These are phyloP conservation scores for Magallana nippona DNA, from an alignment of 2,888 invertebrate species.

Conservation along the genomic window DNA sequence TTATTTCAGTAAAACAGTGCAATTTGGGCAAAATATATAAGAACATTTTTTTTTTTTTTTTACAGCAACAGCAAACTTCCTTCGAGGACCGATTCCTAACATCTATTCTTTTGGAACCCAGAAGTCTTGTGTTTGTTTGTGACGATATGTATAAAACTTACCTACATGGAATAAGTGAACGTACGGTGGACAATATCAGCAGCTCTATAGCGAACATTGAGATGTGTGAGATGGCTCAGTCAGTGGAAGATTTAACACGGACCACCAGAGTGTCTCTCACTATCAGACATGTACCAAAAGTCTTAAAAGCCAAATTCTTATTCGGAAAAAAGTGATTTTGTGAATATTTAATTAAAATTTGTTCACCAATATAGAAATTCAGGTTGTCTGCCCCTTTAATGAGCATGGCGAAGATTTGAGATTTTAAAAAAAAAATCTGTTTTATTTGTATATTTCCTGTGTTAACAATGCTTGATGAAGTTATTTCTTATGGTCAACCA, in stretches of 20 bases:
- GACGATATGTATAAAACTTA: constrained; percentile 90
- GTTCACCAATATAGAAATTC: no score
- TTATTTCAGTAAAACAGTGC: no score
- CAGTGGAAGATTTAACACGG: constrained; percentile 84
- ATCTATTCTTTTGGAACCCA: constrained; percentile 90
- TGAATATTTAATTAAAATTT: no score
- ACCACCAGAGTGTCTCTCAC: constrained; percentile 92
- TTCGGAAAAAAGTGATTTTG: constrained; percentile 66
- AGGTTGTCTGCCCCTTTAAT: no score
- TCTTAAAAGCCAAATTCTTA: constrained; percentile 74
- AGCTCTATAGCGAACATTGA: constrained; percentile 81
- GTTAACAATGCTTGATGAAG: no score
- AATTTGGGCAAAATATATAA: no score
- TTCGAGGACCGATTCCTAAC: constrained; percentile 81
- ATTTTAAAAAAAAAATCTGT: no score
- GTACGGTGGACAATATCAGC: constrained; percentile 83
- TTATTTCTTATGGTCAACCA: no score
- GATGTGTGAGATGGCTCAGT: constrained; percentile 84
- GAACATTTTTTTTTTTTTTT: background rate
- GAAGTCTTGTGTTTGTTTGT: constrained; percentile 92
- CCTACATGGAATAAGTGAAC: constrained; percentile 92
- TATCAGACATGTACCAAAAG: constrained; percentile 94
- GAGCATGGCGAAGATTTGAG: no score
- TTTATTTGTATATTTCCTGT: no score
- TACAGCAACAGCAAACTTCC: constrained; percentile 46